Evolutionary conservation across 2,888 invertebrate genomes (phyloP).

Genomic region (Ochropleura leucogaster): DNA sequence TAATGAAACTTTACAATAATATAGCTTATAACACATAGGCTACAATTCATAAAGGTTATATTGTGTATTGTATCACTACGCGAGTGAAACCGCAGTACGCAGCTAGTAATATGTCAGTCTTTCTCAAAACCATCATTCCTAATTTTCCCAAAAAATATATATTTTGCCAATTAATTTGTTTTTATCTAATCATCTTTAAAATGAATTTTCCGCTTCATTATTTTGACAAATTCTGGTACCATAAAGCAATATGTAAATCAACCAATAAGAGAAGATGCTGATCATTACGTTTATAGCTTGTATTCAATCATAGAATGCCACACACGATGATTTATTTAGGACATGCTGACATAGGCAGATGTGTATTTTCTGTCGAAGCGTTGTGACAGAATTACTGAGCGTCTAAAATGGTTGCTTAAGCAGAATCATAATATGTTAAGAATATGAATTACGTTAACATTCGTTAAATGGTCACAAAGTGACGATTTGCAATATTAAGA

Average conservation of each 20-base stretch:
- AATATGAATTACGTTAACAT: too few species aligned
- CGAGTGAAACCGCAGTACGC: too few species aligned
- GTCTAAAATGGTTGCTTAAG: too few species aligned
- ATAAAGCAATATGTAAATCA: slow-evolving; percentile 31
- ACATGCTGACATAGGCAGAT: slow-evolving; percentile 13
- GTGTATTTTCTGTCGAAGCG: not conserved
- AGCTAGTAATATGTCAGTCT: too few species aligned
- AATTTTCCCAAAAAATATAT: not conserved
- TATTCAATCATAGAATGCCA: slow-evolving; percentile 67
- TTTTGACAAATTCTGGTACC: slow-evolving; percentile 28
- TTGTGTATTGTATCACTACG: too few species aligned
- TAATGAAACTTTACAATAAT: too few species aligned
- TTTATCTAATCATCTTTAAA: slow-evolving; percentile 15
- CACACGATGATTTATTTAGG: slow-evolving; percentile 66
- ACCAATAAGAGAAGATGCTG: slow-evolving; percentile 36
- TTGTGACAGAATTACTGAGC: not conserved
- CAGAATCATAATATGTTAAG: too few species aligned
- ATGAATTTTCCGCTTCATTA: slow-evolving; percentile 7
- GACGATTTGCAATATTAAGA: too few species aligned
- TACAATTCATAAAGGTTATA: too few species aligned
- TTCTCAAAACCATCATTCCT: not conserved
- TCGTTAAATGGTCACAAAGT: too few species aligned
- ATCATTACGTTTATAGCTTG: slow-evolving; percentile 56
- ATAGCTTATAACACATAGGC: too few species aligned
- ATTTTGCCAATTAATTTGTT: not conserved